phyloP scores from a whole-genome alignment of 2,113 vertebrate species.

The Megaceryle torquata region DNA sequence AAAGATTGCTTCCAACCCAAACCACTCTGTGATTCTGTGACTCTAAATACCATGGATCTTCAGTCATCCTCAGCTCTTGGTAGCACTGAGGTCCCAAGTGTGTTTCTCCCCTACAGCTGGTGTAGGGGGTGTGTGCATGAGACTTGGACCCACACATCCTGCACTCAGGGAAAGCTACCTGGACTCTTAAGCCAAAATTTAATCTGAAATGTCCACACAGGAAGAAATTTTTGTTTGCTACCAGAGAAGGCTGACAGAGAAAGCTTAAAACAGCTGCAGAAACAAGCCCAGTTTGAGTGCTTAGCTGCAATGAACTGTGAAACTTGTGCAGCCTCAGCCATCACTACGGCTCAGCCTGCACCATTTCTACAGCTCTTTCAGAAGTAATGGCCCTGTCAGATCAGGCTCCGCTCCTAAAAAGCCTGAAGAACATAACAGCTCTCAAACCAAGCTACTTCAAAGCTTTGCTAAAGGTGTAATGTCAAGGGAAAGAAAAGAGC shows the following conservation, averaged over 20 bases:
- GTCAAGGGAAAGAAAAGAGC: not conserved
- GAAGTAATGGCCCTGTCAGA: slow-evolving; percentile 7
- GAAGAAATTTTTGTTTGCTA: not conserved
- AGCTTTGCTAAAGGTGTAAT: not conserved
- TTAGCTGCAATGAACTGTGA: not conserved
- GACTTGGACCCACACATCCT: not conserved
- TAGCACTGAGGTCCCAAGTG: not conserved
- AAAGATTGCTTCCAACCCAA: not conserved
- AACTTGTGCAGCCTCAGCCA: slow-evolving; percentile 11
- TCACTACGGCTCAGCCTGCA: not conserved
- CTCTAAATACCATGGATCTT: not conserved
- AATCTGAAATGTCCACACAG: not conserved
- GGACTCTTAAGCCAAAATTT: not conserved
- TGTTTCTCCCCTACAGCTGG: not conserved
- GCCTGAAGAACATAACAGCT: not conserved
- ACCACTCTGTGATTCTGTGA: not conserved
- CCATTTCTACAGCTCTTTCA: not conserved
- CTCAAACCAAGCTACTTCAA: not conserved
- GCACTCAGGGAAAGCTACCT: fast-evolving
- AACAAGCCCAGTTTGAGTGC: not conserved
- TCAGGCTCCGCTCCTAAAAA: not conserved
- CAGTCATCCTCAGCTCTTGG: not conserved
- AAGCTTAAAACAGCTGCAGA: not conserved
- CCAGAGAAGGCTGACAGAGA: not conserved
- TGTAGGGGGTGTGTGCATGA: not conserved